A percentile compares a stretch with the other conserved stretches of the same genome.
These are phyloP conservation scores for Strix aluco DNA, from an alignment of 2,113 vertebrate genomes.

Conservation along the genomic window DNA sequence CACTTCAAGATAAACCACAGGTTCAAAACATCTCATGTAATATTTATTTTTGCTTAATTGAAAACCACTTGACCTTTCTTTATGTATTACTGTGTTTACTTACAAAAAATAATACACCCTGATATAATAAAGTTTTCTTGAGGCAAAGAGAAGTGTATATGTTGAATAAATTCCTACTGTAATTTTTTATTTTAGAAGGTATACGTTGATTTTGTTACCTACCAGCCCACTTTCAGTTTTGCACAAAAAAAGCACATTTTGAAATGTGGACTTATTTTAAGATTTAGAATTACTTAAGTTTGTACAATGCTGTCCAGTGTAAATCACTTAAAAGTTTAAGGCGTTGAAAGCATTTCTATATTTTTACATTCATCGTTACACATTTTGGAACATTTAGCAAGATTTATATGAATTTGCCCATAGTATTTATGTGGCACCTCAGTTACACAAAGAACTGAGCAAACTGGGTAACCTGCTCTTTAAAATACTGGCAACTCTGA, in stretches of 20 bases:
- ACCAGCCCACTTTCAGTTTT: background rate
- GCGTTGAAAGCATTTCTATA: background rate
- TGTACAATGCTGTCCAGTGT: background rate
- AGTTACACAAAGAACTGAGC: background rate
- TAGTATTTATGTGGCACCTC: background rate
- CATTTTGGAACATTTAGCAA: background rate
- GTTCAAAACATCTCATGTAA: background rate
- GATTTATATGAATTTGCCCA: background rate
- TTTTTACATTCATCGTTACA: background rate
- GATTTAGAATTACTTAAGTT: background rate
- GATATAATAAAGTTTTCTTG: background rate
- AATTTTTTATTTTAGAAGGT: background rate
- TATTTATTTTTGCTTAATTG: background rate
- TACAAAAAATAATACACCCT: background rate
- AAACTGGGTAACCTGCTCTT: background rate
- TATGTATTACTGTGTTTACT: background rate
- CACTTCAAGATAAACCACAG: background rate
- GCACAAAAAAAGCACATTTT: background rate
- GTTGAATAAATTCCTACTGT: background rate
- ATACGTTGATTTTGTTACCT: background rate
- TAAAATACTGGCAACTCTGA: background rate
- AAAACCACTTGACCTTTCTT: background rate
- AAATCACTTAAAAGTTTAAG: background rate
- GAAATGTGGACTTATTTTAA: background rate
- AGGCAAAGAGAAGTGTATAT: background rate